A percentile compares a stretch with the other conserved stretches of the same genome.
Evolutionary conservation across 2,797 vertebrate species (phyloP).

Genomic region (Vireo griseus): DNA sequence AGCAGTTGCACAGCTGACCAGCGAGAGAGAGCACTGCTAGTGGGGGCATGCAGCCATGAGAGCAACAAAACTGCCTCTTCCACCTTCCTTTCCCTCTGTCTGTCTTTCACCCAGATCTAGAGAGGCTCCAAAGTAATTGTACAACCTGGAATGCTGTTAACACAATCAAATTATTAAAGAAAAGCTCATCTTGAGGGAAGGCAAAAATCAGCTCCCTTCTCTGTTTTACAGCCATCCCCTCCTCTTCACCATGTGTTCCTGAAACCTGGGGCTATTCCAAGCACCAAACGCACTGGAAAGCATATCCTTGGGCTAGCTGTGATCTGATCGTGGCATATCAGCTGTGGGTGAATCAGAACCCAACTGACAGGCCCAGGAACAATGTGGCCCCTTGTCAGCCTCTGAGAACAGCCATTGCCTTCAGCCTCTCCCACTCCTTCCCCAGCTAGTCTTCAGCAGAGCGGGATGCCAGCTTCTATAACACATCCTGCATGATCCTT

Average conservation of each 20-base stretch:
- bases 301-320: conserved; percentile 76
- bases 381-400: conserved; percentile 70
- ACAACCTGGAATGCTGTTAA: conserved; percentile 51
- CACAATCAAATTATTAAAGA: conserved; percentile 60
- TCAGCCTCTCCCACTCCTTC: neutral
- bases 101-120: conserved; percentile 19
- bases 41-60: neutral
- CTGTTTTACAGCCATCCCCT: conserved; percentile 54
- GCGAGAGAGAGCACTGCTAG: neutral
- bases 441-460: neutral
- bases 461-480: neutral
- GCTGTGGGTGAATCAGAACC: conserved; percentile 69
- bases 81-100: neutral
- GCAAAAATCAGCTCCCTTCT: conserved; percentile 52
- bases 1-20: neutral
- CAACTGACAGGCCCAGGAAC: conserved; percentile 61
- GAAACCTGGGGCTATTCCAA: conserved; percentile 76
- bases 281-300: conserved; percentile 73
- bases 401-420: neutral
- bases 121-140: conserved; percentile 51
- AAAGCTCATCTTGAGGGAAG: conserved; percentile 57
- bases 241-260: conserved; percentile 70
- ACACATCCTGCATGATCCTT: neutral
- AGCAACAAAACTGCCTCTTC: neutral
- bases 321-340: conserved; percentile 67